phyloP scores from a whole-genome alignment of 2,888 invertebrate genomes.

The Epinotia ramella region DNA sequence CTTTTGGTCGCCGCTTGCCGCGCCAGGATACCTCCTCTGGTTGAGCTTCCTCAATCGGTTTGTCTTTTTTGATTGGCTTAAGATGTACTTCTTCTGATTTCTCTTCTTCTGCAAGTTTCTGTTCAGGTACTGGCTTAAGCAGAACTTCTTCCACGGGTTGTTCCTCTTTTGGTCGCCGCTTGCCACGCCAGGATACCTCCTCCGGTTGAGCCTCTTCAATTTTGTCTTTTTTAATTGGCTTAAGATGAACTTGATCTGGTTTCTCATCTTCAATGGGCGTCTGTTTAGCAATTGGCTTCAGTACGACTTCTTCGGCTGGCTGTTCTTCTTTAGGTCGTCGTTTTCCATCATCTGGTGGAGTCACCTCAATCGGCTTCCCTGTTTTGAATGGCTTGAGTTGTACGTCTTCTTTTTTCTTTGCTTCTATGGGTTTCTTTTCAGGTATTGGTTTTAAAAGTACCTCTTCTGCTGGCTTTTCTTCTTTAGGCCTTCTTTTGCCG shows the following conservation, averaged over 20 bases:
- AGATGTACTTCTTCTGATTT: conserved; percentile 63
- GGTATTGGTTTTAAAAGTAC: conserved; percentile 67
- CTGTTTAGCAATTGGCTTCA: conserved; percentile 67
- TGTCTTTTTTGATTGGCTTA: conserved; percentile 49
- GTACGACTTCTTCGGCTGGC: conserved; percentile 54
- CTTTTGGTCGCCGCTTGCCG: conserved; percentile 52
- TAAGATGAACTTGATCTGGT: conserved; percentile 61
- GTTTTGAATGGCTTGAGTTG: conserved; percentile 53
- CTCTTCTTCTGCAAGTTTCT: conserved; percentile 57
- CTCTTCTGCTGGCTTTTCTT: conserved; percentile 59
- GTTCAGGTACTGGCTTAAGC: conserved; percentile 63
- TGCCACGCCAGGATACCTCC: conserved; percentile 58
- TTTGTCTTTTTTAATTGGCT: conserved; percentile 58
- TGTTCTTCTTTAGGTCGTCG: conserved; percentile 58
- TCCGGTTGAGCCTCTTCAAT: conserved; percentile 60
- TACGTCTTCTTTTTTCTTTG: conserved; percentile 72
- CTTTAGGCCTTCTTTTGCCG: conserved; percentile 53
- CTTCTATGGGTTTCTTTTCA: conserved; percentile 56
- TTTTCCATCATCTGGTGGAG: conserved; percentile 67
- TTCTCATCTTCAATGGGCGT: conserved; percentile 67
- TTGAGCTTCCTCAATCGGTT: conserved; percentile 50
- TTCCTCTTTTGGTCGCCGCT: conserved; percentile 59
- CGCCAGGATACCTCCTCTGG: conserved; percentile 61
- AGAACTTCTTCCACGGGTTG: conserved; percentile 63
- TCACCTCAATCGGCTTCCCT: conserved; percentile 57